Percentiles rank a stretch among this genome's conserved stretches.
These are phyloP conservation scores for Nycticorax nycticorax DNA, from an alignment of 2,113 vertebrate species.

Conservation along the genomic window DNA sequence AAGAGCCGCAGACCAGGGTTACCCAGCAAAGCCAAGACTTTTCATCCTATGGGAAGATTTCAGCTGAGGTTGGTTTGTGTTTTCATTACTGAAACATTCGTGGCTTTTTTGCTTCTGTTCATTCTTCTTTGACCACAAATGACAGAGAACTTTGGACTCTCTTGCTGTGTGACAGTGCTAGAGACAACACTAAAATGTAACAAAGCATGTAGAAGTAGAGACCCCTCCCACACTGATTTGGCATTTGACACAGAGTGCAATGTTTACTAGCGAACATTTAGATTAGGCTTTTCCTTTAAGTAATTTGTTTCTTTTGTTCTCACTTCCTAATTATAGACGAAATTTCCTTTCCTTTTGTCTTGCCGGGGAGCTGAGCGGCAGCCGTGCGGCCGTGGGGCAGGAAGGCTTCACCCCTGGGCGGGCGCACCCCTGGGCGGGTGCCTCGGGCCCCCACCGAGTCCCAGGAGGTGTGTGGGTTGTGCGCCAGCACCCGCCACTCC, in stretches of 20 bases:
- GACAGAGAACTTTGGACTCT: not conserved
- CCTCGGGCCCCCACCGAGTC: not conserved
- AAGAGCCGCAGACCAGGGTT: not conserved
- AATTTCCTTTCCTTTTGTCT: conserved; percentile 57
- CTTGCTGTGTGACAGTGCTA: not conserved
- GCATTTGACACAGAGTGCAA: not conserved
- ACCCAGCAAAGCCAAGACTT: not conserved
- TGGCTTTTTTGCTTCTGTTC: not conserved
- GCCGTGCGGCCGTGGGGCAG: not conserved
- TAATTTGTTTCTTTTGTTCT: conserved; percentile 61
- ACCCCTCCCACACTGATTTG: not conserved
- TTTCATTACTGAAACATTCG: not conserved
- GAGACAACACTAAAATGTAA: not conserved
- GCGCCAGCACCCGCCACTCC: not conserved
- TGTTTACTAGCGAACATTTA: not conserved
- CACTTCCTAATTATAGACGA: conserved; percentile 35
- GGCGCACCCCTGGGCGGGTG: not conserved
- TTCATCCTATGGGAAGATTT: not conserved
- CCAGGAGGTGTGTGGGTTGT: not conserved
- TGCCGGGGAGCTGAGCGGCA: not conserved
- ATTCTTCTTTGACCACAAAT: not conserved
- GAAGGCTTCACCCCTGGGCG: not conserved
- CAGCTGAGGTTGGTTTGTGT: not conserved
- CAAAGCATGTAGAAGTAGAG: not conserved
- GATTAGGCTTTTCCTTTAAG: conserved; percentile 61